A percentile compares a stretch with the other conserved stretches of the same genome.
phyloP scores from a whole-genome alignment of 2,113 vertebrate genomes.

The Sminthopsis crassicaudata region DNA sequence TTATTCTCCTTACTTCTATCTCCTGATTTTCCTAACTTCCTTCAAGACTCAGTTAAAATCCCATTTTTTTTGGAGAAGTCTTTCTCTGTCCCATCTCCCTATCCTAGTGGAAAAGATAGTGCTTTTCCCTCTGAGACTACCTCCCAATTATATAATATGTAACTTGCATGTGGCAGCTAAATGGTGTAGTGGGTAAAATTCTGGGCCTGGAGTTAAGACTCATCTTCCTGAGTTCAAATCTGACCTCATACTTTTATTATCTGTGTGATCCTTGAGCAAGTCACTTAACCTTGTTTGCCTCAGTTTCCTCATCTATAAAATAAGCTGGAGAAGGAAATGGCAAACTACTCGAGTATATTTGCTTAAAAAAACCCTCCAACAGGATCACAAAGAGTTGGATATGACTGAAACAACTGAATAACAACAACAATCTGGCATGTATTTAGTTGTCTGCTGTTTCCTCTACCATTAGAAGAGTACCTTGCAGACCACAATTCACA shows the following conservation, averaged over 20 bases:
- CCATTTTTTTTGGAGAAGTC: background rate
- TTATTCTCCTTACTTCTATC: background rate
- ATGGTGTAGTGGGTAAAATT: background rate
- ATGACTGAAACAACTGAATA: background rate
- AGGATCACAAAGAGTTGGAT: background rate
- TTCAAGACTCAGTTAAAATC: background rate
- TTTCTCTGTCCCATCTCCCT: fast-evolving
- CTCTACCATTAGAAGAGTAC: background rate
- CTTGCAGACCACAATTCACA: background rate
- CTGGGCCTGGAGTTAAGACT: background rate
- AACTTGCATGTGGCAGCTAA: background rate
- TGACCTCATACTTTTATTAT: too few species aligned
- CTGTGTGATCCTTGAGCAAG: background rate
- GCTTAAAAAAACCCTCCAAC: background rate
- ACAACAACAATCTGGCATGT: background rate
- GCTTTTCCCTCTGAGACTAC: background rate
- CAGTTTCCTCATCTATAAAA: background rate
- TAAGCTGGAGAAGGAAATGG: background rate
- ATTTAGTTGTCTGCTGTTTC: background rate
- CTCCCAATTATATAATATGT: background rate
- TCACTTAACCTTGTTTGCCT: background rate
- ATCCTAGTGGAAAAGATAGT: background rate
- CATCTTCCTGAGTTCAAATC: background rate
- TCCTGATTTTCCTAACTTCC: background rate
- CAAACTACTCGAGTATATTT: background rate